Conservation (phyloP, 2,888 invertebrate species). For the Alviniconcha strummeri region DNA sequence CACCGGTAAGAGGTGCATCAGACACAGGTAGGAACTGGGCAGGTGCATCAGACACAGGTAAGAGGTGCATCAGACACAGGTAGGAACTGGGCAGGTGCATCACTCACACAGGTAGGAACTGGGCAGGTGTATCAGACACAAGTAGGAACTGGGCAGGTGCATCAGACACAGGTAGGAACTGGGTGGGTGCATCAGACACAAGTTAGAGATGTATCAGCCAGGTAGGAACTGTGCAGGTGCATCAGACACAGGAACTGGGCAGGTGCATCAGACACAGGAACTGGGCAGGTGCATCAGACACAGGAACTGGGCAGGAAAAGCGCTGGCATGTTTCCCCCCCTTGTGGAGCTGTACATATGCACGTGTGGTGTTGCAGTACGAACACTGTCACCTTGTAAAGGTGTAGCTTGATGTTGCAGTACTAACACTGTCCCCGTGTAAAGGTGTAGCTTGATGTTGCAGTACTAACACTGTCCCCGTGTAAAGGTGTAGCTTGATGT, state of each 20-base stretch:
- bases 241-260: constrained; percentile 86
- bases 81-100: constrained; percentile 87
- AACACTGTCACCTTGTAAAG: no score
- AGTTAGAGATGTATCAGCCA: constrained; percentile 52
- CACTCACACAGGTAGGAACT: constrained; percentile 77
- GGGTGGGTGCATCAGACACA: constrained; percentile 86
- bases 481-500: no score
- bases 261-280: constrained; percentile 82
- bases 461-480: no score
- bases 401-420: no score
- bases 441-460: no score
- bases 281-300: constrained; percentile 3
- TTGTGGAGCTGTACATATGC: no score
- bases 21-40: constrained; percentile 79
- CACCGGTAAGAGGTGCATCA: constrained; percentile 75
- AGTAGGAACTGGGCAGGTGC: not conserved
- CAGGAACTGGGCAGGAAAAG: constrained; percentile 15
- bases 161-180: constrained; percentile 65
- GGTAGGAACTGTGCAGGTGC: constrained; percentile 83
- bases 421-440: no score
- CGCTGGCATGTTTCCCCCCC: no score
- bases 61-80: constrained; percentile 80
- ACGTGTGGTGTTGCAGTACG: no score
- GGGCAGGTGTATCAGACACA: constrained; percentile 10
- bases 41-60: constrained; percentile 83